These are phyloP conservation scores for Sciurus carolinensis DNA, from an alignment of 2,797 vertebrate genomes.

Conservation along the genomic window DNA sequence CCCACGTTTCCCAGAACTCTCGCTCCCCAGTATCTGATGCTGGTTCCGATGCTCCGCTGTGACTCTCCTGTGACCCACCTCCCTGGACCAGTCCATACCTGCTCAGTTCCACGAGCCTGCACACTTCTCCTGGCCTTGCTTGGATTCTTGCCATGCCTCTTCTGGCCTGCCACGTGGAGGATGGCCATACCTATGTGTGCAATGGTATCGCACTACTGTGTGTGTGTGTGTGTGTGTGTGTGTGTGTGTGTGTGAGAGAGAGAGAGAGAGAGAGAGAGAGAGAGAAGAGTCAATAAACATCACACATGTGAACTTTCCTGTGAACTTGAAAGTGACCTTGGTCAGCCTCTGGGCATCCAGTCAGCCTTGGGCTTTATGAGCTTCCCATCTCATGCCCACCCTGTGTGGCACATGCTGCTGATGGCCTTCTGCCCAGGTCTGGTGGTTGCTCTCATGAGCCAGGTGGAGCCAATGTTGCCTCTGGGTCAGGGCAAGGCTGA, in stretches of 20 bases:
- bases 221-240: not conserved
- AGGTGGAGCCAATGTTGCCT: not conserved
- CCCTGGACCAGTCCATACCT: not conserved
- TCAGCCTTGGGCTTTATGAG: not conserved
- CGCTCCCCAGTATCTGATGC: not conserved
- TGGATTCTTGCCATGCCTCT: not conserved
- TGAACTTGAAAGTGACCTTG: not conserved
- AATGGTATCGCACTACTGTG: not conserved
- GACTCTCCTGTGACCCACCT: not conserved
- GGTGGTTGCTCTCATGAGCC: not conserved
- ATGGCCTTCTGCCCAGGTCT: not conserved
- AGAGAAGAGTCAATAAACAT: not conserved
- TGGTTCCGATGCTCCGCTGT: not conserved
- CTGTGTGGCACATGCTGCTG: rapidly evolving
- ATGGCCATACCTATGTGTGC: not conserved
- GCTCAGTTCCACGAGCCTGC: rapidly evolving
- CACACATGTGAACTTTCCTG: not conserved
- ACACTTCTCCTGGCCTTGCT: not conserved
- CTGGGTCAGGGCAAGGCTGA: not conserved
- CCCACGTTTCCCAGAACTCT: not conserved
- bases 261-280: not conserved
- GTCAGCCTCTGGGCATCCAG: not conserved
- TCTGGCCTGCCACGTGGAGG: not conserved
- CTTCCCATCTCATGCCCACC: not conserved
- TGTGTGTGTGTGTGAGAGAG: not conserved